Conservation (phyloP, 2,888 invertebrate genomes). For the Spodoptera exigua region DNA sequence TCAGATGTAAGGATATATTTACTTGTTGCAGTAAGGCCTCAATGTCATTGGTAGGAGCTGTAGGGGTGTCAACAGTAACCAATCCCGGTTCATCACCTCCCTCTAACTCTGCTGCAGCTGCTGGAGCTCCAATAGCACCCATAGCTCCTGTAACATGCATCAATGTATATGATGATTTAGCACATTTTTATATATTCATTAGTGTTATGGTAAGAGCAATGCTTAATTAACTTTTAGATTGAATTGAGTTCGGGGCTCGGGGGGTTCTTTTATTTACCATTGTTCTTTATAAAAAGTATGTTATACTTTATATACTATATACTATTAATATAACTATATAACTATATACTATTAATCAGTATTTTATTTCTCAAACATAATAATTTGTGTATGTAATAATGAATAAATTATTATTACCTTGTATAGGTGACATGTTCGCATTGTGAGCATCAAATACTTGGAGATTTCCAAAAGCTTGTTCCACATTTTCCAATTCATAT, state of each 20-base stretch:
- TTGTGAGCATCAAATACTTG: constrained; percentile 89
- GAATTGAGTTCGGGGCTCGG: too few species aligned
- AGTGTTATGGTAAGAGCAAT: too few species aligned
- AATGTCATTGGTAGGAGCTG: constrained; percentile 91
- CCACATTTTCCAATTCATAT: constrained; percentile 88
- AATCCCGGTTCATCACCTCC: constrained; percentile 94
- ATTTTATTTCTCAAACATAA: too few species aligned
- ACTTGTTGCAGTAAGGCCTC: constrained; percentile 92
- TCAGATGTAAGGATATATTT: constrained; percentile 5
- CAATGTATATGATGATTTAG: neutral
- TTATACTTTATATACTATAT: too few species aligned
- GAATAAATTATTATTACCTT: constrained; percentile 68
- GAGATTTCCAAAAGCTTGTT: constrained; percentile 87
- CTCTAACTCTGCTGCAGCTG: constrained; percentile 94
- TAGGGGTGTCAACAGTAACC: constrained; percentile 93
- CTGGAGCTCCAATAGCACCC: constrained; percentile 82
- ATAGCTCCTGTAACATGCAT: constrained; percentile 63
- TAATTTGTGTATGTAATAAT: neutral
- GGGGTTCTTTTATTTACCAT: too few species aligned
- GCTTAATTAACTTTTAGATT: too few species aligned
- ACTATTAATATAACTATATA: too few species aligned
- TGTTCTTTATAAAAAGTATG: too few species aligned
- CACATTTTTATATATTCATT: neutral
- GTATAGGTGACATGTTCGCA: constrained; percentile 85
- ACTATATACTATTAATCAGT: too few species aligned